phyloP scores from a whole-genome alignment of 2,113 vertebrate species.

The Halichoeres trimaculatus region DNA sequence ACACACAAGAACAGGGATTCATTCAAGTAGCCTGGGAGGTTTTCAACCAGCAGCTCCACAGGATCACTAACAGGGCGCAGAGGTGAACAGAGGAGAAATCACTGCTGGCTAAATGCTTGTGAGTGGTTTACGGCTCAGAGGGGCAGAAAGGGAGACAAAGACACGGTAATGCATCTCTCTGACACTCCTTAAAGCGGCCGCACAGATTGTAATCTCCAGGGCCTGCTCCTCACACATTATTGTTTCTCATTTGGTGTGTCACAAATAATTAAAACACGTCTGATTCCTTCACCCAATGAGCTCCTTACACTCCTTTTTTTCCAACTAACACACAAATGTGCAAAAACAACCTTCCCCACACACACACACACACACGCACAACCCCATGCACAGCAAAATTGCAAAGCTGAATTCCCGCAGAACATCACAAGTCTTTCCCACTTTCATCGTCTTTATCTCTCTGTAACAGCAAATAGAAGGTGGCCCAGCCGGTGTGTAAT shows the following conservation, averaged over 20 bases:
- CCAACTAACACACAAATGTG: constrained; percentile 1
- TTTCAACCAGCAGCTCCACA: constrained; percentile 83
- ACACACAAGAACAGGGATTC: constrained; percentile 50
- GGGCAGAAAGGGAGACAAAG: constrained; percentile 51
- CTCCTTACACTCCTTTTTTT: constrained; percentile 6
- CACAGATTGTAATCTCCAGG: constrained; percentile 74
- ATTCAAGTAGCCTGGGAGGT: constrained; percentile 86
- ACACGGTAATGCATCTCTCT: constrained; percentile 54
- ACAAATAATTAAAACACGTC: constrained; percentile 69
- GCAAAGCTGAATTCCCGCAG: constrained; percentile 46
- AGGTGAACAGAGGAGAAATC: constrained; percentile 68
- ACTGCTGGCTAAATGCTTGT: constrained; percentile 62
- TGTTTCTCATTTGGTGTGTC: constrained; percentile 75
- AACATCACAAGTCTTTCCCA: constrained; percentile 66
- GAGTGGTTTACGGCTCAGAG: constrained; percentile 62
- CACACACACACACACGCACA: constrained; percentile 2
- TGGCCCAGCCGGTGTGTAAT: constrained; percentile 68
- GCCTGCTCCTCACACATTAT: constrained; percentile 83
- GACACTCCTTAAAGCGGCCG: constrained; percentile 71
- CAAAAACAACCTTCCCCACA: not conserved
- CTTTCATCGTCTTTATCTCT: constrained; percentile 78
- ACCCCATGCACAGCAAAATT: constrained; percentile 9
- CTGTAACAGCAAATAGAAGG: constrained; percentile 67
- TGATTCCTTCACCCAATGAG: constrained; percentile 37
- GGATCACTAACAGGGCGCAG: constrained; percentile 73